Evolutionary conservation across 2,113 vertebrate genomes (phyloP), one percentile per base, ranked within the genome.

Genomic region (Copsychus sechellarum): DNA sequence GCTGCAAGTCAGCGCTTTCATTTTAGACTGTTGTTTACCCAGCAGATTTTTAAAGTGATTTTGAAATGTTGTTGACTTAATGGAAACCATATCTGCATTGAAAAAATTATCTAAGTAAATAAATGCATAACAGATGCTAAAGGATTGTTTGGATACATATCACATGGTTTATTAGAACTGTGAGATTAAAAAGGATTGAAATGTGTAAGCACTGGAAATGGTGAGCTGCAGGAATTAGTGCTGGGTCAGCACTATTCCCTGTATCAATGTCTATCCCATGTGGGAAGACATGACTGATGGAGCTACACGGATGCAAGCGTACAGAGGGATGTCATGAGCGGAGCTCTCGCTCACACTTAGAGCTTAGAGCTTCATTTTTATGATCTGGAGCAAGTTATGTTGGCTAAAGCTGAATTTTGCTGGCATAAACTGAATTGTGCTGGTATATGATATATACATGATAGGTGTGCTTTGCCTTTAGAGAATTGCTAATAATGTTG

Each of bases 21-120:
- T 95, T 94, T 88, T 48, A 67, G 69, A 31, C 56, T 83, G 34
- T 64, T 94, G 74, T 90, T 91, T 88, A 88, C 40, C 57, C 50
- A 91, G 89, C 66, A 79, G 58, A 81, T 87, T 95, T 92, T 79
- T 50, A 11, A 93, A 89, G 74, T 78, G 48, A 60, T 86, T 96
- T 81, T 64, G 62, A 51, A 89, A 61, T 1, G 0, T 36, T 42
- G 9, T 85, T 84, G 67, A 29, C 72, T 84, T 81, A 66, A 81
- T 54, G 51, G 64, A 90, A 92, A 13, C 36, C 8, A 1, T 81
- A 51, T 78, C 70, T 90, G 43, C 56, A 36, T 11, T 60, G 47
- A 24, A 26, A 60, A 62, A 83, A 42, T 20, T 47, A 18, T 53
- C 62, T 60, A 38, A 82, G 74, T 71, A 80, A 92, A 51, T 67